phyloP scores from a whole-genome alignment of 2,888 invertebrate genomes.

The Thera obeliscata region DNA sequence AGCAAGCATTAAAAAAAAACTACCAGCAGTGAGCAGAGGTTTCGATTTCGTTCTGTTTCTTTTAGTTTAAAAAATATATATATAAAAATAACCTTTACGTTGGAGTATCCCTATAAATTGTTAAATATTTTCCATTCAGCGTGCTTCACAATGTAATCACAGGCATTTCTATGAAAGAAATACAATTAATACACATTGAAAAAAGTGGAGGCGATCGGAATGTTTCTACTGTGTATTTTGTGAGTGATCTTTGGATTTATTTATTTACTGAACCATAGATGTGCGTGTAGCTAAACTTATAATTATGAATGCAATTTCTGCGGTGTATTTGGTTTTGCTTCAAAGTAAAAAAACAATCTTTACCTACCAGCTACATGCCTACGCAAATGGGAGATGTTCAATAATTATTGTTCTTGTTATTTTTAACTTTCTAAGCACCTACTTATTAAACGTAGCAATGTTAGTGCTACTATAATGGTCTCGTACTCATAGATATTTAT shows the following conservation, averaged over 20 bases:
- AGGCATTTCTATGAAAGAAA: constrained; percentile 47
- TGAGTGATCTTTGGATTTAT: constrained; percentile 48
- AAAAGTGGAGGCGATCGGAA: constrained; percentile 66
- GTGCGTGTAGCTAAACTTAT: background rate
- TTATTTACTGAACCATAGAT: background rate
- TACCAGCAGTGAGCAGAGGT: no score
- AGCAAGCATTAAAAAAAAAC: no score
- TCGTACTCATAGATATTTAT: no score
- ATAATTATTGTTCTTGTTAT: no score
- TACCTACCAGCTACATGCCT: constrained; percentile 5
- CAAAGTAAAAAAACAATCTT: background rate
- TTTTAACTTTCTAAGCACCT: no score
- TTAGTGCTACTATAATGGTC: no score
- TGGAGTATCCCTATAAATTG: background rate
- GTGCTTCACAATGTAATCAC: constrained; percentile 42
- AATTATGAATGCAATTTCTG: background rate
- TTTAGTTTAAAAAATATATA: background rate
- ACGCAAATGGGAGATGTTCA: constrained; percentile 17
- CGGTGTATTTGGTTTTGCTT: background rate
- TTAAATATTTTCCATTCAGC: constrained; percentile 3
- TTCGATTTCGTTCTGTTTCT: no score
- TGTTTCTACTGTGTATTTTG: constrained; percentile 63
- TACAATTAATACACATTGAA: constrained; percentile 44
- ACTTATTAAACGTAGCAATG: no score
- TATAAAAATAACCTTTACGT: background rate